Percentiles rank a stretch among this genome's conserved stretches.
Conservation (phyloP, 2,888 invertebrate species). For the Macrosiphum euphorbiae region DNA sequence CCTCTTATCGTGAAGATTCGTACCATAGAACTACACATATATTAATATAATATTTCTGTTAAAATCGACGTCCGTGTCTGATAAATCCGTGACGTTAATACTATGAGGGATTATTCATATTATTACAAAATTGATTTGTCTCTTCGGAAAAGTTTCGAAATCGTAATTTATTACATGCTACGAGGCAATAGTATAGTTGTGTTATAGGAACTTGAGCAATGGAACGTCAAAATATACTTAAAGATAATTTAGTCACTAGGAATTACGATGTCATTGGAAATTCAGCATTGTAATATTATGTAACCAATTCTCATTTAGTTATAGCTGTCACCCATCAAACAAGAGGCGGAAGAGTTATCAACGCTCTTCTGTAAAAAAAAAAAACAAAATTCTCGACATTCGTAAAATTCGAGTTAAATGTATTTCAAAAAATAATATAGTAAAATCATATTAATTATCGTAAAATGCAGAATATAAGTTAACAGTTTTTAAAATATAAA, state of each 20-base stretch:
- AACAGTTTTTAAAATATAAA: neutral
- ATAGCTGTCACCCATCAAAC: neutral
- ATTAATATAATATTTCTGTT: neutral
- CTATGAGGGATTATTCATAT: neutral
- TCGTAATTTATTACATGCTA: neutral
- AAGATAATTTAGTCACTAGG: neutral
- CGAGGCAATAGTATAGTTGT: neutral
- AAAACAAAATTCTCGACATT: neutral
- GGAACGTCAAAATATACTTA: neutral
- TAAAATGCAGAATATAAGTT: neutral
- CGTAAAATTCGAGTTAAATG: neutral
- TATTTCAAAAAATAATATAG: neutral
- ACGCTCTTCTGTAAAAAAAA: neutral
- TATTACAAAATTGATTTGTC: neutral
- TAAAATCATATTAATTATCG: neutral
- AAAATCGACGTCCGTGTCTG: neutral
- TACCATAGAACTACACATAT: neutral
- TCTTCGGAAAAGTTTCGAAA: neutral
- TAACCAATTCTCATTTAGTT: neutral
- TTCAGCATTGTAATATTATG: neutral
- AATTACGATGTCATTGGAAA: neutral
- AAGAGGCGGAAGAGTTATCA: neutral
- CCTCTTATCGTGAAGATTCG: neutral
- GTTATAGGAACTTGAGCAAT: neutral
- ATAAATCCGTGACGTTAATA: neutral